Evolutionary conservation across 1,140 invertebrate species (phyloP).

Genomic region (Drosophila littoralis): DNA sequence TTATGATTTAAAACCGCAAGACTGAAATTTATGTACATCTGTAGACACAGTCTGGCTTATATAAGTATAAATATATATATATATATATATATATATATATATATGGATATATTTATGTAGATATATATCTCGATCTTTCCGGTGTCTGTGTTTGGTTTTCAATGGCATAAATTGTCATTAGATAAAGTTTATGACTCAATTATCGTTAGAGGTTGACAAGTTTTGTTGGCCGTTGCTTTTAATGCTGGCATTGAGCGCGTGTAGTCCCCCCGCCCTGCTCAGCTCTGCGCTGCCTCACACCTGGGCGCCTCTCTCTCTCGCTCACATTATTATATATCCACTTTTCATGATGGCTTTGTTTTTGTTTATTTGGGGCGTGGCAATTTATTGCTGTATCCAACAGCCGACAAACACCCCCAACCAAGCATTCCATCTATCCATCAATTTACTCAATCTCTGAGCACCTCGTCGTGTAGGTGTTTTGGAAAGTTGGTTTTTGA

Average conservation of each 20-base stretch:
- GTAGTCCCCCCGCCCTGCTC: slow-evolving; percentile 8
- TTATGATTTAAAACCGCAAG: slow-evolving; percentile 68
- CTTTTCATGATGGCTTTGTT: slow-evolving; percentile 21
- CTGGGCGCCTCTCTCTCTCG: not conserved
- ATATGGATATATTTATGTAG: slow-evolving; percentile 10
- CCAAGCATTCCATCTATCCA: slow-evolving; percentile 24
- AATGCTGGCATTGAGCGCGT: slow-evolving; percentile 65
- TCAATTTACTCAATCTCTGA: slow-evolving; percentile 21
- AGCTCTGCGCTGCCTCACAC: no score
- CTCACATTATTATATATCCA: slow-evolving; percentile 29
- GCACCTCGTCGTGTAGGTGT: slow-evolving; percentile 15
- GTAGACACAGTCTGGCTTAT: not conserved
- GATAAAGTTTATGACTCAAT: slow-evolving; percentile 82
- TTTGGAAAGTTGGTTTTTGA: slow-evolving; percentile 61
- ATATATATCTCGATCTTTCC: slow-evolving; percentile 38
- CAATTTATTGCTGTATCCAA: slow-evolving; percentile 49
- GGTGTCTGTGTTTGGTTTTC: slow-evolving; percentile 58
- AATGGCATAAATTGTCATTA: slow-evolving; percentile 81
- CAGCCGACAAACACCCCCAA: not conserved
- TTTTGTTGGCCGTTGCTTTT: slow-evolving; percentile 57
- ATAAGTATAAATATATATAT: not conserved
- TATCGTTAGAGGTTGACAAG: slow-evolving; percentile 73
- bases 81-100: not conserved
- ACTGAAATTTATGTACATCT: slow-evolving; percentile 55
- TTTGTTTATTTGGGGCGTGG: slow-evolving; percentile 42